Evolutionary conservation across 2,888 invertebrate species (phyloP).

Genomic region (Tinea pellionella): DNA sequence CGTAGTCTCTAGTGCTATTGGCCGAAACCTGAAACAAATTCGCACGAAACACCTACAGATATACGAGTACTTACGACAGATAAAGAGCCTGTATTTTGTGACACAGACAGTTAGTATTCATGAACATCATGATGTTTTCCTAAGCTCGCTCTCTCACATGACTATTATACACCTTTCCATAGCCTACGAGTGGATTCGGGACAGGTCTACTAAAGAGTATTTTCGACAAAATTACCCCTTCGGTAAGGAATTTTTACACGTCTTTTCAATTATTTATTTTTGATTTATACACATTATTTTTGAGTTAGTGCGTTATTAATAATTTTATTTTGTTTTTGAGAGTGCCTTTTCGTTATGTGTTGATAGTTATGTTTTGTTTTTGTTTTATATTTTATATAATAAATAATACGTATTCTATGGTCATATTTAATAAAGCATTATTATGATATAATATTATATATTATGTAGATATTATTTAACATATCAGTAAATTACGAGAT

Average conservation of each 20-base stretch:
- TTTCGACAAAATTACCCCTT: slow-evolving; percentile 72
- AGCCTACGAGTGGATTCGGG: slow-evolving; percentile 70
- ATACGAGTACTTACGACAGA: slow-evolving; percentile 59
- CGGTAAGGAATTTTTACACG: slow-evolving; percentile 71
- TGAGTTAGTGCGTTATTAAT: slow-evolving; percentile 41
- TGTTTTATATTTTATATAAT: slow-evolving; percentile 14
- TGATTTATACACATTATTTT: slow-evolving; percentile 35
- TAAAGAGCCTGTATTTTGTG: slow-evolving; percentile 70
- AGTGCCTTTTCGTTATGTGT: slow-evolving; percentile 43
- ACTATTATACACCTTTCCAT: slow-evolving; percentile 69
- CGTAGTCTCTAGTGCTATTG: slow-evolving; percentile 68
- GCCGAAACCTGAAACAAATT: slow-evolving; percentile 56
- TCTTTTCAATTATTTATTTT: slow-evolving; percentile 54
- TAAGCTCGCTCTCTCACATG: slow-evolving; percentile 65
- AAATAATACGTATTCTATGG: slow-evolving; percentile 14
- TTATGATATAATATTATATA: slow-evolving; percentile 20
- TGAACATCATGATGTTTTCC: slow-evolving; percentile 49
- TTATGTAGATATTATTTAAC: slow-evolving; percentile 30
- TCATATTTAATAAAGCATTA: slow-evolving; percentile 12
- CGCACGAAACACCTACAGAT: slow-evolving; percentile 60
- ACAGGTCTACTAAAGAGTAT: slow-evolving; percentile 72
- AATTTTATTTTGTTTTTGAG: slow-evolving; percentile 38
- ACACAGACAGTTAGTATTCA: slow-evolving; percentile 61
- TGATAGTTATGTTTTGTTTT: slow-evolving; percentile 32
- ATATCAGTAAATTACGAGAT: slow-evolving; percentile 28